A percentile compares a stretch with the other conserved stretches of the same genome.
Conservation (phyloP, 1,140 invertebrate species). For the Muscidifurax raptorellus region DNA sequence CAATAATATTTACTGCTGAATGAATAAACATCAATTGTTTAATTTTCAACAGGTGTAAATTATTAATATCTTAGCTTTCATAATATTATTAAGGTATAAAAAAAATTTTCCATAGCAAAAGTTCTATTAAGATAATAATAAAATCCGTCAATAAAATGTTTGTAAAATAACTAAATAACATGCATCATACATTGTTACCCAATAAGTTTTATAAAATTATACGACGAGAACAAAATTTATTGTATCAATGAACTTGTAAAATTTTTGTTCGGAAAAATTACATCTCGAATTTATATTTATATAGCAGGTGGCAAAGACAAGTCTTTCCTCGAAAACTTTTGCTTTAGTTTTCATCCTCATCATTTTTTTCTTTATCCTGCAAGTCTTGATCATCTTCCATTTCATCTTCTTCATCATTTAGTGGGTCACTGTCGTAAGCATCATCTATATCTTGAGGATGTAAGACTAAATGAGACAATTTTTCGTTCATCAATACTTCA, state of each 20-base stretch:
- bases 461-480: conserved; percentile 17
- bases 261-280: neutral
- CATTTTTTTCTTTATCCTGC: neutral
- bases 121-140: neutral
- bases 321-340: neutral
- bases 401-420: conserved; percentile 33
- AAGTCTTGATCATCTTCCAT: neutral
- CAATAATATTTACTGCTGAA: conserved; percentile 2
- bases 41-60: neutral
- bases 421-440: conserved; percentile 38
- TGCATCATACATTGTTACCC: too few relatives aligned
- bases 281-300: conserved; percentile 1
- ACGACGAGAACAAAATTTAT: neutral
- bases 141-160: too few relatives aligned
- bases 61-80: neutral
- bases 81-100: neutral
- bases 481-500: conserved; percentile 39
- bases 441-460: conserved; percentile 26
- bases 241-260: neutral
- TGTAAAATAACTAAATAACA: too few relatives aligned
- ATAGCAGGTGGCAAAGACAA: conserved; percentile 10
- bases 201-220: neutral
- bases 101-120: neutral
- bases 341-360: conserved; percentile 23
- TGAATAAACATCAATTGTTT: neutral